Conservation (phyloP, 2,113 vertebrate species). For the Apeltes quadracus region DNA sequence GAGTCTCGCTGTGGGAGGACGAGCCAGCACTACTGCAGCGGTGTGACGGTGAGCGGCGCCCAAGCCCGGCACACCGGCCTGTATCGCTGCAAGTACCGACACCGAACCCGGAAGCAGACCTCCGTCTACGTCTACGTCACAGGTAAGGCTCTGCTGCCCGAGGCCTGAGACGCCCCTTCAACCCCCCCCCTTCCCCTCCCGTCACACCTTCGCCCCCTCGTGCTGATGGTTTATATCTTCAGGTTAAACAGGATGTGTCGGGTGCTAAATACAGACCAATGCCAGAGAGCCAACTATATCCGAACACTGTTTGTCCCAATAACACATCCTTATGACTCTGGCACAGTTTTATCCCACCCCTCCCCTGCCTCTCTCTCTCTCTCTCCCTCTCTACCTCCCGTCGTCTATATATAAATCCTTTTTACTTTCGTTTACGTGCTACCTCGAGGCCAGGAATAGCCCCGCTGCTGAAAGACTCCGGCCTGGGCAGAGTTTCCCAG, state of each 20-base stretch:
- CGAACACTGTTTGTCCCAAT: constrained; percentile 76
- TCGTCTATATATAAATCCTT: constrained; percentile 75
- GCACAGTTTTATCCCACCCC: constrained; percentile 58
- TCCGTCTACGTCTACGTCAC: constrained; percentile 91
- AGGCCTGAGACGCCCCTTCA: neutral
- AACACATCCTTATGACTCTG: constrained; percentile 78
- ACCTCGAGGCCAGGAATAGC: constrained; percentile 79
- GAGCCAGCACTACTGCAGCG: constrained; percentile 85
- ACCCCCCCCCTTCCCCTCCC: neutral
- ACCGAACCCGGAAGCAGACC: constrained; percentile 75
- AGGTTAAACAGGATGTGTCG: constrained; percentile 77
- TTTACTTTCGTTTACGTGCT: constrained; percentile 78
- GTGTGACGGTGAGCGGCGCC: constrained; percentile 80
- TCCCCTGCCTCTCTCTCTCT: constrained; percentile 39
- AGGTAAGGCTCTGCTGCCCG: constrained; percentile 84
- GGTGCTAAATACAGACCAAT: constrained; percentile 76
- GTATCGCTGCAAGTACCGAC: constrained; percentile 87
- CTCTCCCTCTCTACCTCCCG: constrained; percentile 55
- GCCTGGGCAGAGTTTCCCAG: constrained; percentile 82
- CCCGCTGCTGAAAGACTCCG: constrained; percentile 77
- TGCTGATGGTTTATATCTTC: constrained; percentile 63
- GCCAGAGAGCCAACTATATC: constrained; percentile 77
- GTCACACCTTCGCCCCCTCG: constrained; percentile 25
- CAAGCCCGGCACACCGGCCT: constrained; percentile 87
- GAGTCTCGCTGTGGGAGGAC: constrained; percentile 84